Evolutionary conservation across 2,797 vertebrate species (phyloP), one percentile per base, ranked within the genome.

Genomic region (Manis javanica): DNA sequence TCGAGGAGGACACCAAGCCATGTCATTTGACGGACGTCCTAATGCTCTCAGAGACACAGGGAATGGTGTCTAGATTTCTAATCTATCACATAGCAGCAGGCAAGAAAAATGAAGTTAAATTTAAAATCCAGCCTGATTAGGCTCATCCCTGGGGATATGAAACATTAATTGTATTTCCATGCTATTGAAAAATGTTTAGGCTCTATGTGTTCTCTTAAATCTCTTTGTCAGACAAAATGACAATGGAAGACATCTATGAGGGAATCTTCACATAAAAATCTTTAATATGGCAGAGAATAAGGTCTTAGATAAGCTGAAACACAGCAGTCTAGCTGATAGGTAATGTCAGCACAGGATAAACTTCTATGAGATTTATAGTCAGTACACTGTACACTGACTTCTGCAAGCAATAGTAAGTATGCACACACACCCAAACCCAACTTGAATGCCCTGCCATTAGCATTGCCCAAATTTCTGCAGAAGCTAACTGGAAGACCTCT

Each of bases 121-220:
- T 75, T 95, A 94, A 68, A 91, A 66, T 21, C 49, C 63, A 96
- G 72, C 59, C 95, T 91, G 72, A 96, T 84, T 69, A 88, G 86
- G 77, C 71, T 94, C 82, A 85, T 46, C 96, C 49, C 4, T 31
- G 93, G 68, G 96, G 55, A 0, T 92, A 87, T 96, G 81, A 96
- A 96, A 96, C 69, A 93, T 92, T 91, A 88, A 95, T 10, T 95
- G 93, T 0, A 53, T 31, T 97, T 51, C 83, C 85, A 85, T 77
- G 93, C 42, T 77, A 96, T 2, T 90, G 92, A 96, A 94, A 98
- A 23, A 77, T 0, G 95, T 96, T 98, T 85, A 88, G 90, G 94
- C 94, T 95, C 87, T 51, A 2, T 78, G 72, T 84, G 61, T 86
- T 93, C 97, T 91, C 94, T 96, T 92, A 97, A 96, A 89, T 96